phyloP scores from a whole-genome alignment of 2,888 invertebrate genomes.

The Hyposoter didymator region DNA sequence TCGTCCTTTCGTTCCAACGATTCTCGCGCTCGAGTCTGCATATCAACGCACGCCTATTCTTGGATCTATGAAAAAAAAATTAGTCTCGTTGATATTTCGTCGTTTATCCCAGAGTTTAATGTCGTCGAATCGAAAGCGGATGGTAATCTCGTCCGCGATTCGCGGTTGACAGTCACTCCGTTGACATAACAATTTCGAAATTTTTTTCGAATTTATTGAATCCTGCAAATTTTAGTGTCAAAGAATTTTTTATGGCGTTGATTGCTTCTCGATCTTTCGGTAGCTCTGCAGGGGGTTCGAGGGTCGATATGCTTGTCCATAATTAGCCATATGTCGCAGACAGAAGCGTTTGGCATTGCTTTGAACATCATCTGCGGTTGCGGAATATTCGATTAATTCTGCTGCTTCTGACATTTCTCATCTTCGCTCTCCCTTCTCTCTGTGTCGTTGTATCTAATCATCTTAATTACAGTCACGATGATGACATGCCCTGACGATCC shows the following conservation, averaged over 20 bases:
- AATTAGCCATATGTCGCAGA: not conserved
- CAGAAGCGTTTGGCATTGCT: not conserved
- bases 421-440: not conserved
- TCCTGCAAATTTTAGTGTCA: too few species aligned
- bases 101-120: not conserved
- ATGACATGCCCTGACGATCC: not conserved
- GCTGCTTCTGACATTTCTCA: not conserved
- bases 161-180: too few species aligned
- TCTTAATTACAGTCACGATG: not conserved
- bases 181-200: too few species aligned
- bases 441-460: not conserved
- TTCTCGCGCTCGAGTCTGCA: not conserved
- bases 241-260: not conserved
- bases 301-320: not conserved
- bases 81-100: not conserved
- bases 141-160: too few species aligned
- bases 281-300: too few species aligned
- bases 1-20: not conserved
- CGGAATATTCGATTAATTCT: constrained; percentile 6
- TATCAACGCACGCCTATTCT: not conserved
- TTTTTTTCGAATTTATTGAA: too few species aligned
- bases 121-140: not conserved
- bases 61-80: not conserved
- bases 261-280: not conserved
- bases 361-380: not conserved